phyloP scores from a whole-genome alignment of 2,797 vertebrate species.

The Periophthalmus magnuspinnatus region DNA sequence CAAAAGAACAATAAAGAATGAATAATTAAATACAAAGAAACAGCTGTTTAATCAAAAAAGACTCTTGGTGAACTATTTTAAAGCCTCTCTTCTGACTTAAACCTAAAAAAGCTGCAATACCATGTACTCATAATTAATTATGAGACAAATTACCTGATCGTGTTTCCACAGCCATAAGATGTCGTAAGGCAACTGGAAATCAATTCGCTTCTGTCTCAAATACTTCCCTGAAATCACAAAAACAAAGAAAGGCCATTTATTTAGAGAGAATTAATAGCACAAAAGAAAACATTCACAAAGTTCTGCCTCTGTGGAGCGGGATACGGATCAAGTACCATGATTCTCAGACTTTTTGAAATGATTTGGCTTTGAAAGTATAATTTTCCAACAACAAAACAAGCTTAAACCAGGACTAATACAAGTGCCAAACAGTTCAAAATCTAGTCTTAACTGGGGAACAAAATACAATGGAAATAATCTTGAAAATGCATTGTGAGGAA shows the following conservation, averaged over 20 bases:
- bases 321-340: not conserved
- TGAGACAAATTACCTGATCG: conserved; percentile 86
- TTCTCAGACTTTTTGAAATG: not conserved
- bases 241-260: conserved; percentile 14
- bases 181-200: conserved; percentile 99
- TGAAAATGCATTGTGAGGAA: not conserved
- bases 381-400: too few species aligned
- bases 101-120: conserved; percentile 24
- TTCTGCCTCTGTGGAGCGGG: not conserved
- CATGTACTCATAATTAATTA: not conserved
- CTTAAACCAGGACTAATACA: too few species aligned
- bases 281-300: conserved; percentile 11
- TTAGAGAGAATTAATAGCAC: conserved; percentile 3
- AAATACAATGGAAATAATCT: too few species aligned
- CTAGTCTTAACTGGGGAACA: too few species aligned
- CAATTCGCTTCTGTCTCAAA: conserved; percentile 95
- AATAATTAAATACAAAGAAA: conserved; percentile 10
- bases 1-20: conserved; percentile 16
- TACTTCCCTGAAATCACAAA: conserved; percentile 86
- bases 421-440: too few species aligned
- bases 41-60: conserved; percentile 1
- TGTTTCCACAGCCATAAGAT: conserved; percentile 99
- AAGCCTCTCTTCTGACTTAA: not conserved
- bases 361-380: too few species aligned
- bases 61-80: not conserved